Percentiles rank a stretch among this genome's conserved stretches.
These are phyloP conservation scores for Plutomurus gul DNA, from an alignment of 1,140 invertebrate species.

Conservation along the genomic window DNA sequence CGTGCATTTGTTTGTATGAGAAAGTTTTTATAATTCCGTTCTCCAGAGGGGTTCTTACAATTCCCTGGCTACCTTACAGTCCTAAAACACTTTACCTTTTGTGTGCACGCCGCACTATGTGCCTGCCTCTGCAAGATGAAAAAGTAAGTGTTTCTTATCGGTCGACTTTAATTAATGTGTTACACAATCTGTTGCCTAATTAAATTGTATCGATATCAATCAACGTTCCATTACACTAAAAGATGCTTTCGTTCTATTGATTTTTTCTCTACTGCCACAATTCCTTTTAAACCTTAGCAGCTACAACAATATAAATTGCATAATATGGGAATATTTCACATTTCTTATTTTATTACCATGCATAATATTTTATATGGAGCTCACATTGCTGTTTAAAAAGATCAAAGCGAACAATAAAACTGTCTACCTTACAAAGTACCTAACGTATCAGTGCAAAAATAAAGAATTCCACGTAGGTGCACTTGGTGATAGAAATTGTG, in stretches of 20 bases:
- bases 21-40: conserved; percentile 23
- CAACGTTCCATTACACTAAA: background rate
- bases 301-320: too few relatives aligned
- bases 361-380: too few relatives aligned
- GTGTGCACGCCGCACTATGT: background rate
- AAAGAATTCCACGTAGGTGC: too few relatives aligned
- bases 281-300: too few relatives aligned
- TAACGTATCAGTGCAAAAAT: too few relatives aligned
- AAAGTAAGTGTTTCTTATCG: background rate
- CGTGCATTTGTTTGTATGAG: background rate
- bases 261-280: too few relatives aligned
- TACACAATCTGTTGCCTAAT: background rate
- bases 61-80: background rate
- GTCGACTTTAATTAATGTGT: background rate
- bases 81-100: background rate
- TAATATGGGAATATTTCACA: too few relatives aligned
- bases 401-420: too few relatives aligned
- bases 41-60: background rate
- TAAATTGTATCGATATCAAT: background rate
- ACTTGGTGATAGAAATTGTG: too few relatives aligned
- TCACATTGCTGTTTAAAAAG: too few relatives aligned
- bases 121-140: background rate
- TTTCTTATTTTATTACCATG: too few relatives aligned
- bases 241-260: background rate
- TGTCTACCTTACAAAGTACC: too few relatives aligned